Percentiles rank a stretch among this genome's conserved stretches.
Conservation (phyloP, 2,113 vertebrate genomes). For the Aplodontia rufa region DNA sequence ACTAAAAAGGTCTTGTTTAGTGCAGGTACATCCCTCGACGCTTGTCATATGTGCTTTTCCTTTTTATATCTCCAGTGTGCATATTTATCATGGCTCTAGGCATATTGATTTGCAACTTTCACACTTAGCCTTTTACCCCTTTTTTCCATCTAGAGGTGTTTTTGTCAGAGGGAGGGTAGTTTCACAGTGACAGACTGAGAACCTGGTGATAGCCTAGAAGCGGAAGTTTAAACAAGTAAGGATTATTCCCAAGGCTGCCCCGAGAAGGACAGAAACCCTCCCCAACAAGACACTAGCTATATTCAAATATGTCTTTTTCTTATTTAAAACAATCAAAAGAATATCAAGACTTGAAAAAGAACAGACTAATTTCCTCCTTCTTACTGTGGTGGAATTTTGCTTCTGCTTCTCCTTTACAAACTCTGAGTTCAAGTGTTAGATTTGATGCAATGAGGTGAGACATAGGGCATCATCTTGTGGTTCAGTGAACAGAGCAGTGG, state of each 20-base stretch:
- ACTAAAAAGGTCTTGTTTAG: not conserved
- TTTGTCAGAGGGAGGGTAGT: not conserved
- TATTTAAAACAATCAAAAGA: not conserved
- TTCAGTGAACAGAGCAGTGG: not conserved
- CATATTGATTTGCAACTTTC: conserved; percentile 5
- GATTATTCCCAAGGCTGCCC: not conserved
- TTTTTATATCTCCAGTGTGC: not conserved
- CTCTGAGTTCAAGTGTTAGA: not conserved
- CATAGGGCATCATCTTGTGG: not conserved
- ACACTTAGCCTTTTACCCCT: not conserved
- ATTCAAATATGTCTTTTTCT: conserved; percentile 13
- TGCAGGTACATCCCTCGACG: not conserved
- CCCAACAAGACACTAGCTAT: not conserved
- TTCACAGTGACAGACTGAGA: not conserved
- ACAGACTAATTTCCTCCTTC: fast-evolving
- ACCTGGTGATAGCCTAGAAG: not conserved
- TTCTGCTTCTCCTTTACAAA: not conserved
- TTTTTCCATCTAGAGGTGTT: not conserved
- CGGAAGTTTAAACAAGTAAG: not conserved
- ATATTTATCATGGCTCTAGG: not conserved
- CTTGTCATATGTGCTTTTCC: not conserved
- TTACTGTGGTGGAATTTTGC: not conserved
- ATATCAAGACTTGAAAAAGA: not conserved
- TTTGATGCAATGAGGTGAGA: not conserved
- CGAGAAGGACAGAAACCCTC: not conserved